Percentiles rank a stretch among this genome's conserved stretches.
Conservation (phyloP, 2,888 invertebrate species). For the Pteria penguin region DNA sequence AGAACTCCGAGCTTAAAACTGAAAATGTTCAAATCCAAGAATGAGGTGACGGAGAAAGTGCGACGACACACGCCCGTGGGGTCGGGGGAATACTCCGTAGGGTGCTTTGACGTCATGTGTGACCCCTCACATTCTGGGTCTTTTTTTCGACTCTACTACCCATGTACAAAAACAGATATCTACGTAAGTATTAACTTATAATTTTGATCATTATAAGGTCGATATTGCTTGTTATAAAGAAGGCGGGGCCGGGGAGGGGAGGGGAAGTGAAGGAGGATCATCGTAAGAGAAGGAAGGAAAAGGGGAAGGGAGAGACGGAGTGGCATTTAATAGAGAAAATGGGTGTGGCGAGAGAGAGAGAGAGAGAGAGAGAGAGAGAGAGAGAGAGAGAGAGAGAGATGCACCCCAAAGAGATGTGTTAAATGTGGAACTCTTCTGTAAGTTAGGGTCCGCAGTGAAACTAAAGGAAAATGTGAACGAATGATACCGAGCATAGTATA, state of each 20-base stretch:
- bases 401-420: too few species aligned
- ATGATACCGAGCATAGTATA: too few species aligned
- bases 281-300: background rate
- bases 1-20: conserved; percentile 16
- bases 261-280: too few species aligned
- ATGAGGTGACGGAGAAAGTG: conserved; percentile 30
- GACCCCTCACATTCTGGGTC: conserved; percentile 81
- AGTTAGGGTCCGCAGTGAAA: too few species aligned
- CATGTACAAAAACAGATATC: conserved; percentile 81
- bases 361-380: background rate
- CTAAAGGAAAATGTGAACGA: too few species aligned
- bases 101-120: conserved; percentile 84
- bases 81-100: conserved; percentile 82
- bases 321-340: background rate
- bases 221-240: background rate
- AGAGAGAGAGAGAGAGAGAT: too few species aligned
- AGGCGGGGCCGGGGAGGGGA: background rate
- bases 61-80: conserved; percentile 72
- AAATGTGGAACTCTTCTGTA: too few species aligned
- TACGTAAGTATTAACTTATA: conserved; percentile 75
- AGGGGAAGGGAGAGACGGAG: background rate
- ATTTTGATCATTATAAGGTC: background rate
- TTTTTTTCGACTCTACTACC: conserved; percentile 84
- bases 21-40: conserved; percentile 1
- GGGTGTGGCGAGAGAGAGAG: too few species aligned